Percentiles rank a stretch among this genome's conserved stretches.
Evolutionary conservation across 1,140 invertebrate genomes (phyloP).

Genomic region (Microplitis mediator): DNA sequence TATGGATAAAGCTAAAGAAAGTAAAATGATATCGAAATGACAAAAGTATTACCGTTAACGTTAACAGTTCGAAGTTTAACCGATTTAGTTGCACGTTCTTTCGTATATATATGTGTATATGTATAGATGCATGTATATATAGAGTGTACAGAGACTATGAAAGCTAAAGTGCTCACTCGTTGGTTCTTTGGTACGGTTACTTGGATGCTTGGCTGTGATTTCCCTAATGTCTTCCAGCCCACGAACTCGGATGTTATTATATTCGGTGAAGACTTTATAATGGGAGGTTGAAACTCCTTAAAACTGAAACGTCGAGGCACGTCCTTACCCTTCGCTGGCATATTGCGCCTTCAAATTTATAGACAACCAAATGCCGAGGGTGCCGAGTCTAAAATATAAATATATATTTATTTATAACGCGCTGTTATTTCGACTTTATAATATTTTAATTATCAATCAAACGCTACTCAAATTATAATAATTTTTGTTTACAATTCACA

Average conservation of each 20-base stretch:
- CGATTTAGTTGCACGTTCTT: conserved; percentile 10
- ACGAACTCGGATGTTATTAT: conserved; percentile 59
- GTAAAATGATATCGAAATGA: conserved; percentile 39
- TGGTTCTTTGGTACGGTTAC: no score
- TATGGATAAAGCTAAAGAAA: not conserved
- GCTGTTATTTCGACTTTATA: no score
- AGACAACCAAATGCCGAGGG: not conserved
- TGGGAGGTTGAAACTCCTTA: conserved; percentile 57
- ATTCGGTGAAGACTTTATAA: conserved; percentile 63
- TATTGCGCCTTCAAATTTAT: conserved; percentile 22
- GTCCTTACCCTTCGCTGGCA: conserved; percentile 5
- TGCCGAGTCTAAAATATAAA: not conserved
- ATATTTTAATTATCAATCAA: no score
- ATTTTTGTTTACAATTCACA: no score
- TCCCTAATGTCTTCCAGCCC: conserved; percentile 61
- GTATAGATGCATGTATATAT: no score
- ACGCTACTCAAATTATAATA: no score
- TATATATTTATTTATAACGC: no score
- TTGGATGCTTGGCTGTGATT: conserved; percentile 40
- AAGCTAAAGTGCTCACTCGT: not conserved
- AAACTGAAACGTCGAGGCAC: conserved; percentile 44
- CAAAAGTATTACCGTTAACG: conserved; percentile 39
- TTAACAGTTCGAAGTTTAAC: conserved; percentile 5
- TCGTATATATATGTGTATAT: not conserved
- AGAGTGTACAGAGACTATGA: no score